Evolutionary conservation across 2,888 invertebrate species (phyloP).

Genomic region (Ligdia adustata): DNA sequence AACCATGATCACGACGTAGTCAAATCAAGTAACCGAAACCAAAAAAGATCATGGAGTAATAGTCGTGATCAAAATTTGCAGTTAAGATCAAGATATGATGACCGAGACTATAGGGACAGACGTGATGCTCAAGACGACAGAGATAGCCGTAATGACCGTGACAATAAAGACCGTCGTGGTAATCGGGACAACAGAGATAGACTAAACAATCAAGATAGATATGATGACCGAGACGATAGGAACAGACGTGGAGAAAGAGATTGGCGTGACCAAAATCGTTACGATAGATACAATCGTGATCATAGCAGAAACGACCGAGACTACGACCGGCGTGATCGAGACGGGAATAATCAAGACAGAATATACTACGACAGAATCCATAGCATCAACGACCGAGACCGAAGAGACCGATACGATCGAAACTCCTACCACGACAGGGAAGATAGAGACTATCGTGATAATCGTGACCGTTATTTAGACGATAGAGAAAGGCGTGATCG

Average conservation of each 20-base stretch:
- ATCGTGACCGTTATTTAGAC: neutral
- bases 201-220: too few species aligned
- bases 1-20: neutral
- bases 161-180: neutral
- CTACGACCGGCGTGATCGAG: neutral
- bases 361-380: too few species aligned
- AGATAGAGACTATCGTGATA: conserved; percentile 16
- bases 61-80: too few species aligned
- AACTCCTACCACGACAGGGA: conserved; percentile 12
- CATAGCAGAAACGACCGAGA: conserved; percentile 7
- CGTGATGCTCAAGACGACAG: conserved; percentile 1
- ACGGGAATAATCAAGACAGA: conserved; percentile 8
- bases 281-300: conserved; percentile 10
- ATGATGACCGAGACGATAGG: neutral
- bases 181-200: conserved; percentile 8
- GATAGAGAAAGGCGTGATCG: conserved; percentile 4
- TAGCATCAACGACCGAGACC: conserved; percentile 19
- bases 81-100: too few species aligned
- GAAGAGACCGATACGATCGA: conserved; percentile 7
- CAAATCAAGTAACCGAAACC: neutral
- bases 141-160: conserved; percentile 8
- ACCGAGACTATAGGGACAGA: neutral
- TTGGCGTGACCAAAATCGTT: neutral
- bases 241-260: neutral
- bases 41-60: too few species aligned